These are phyloP conservation scores for Cuculus canorus DNA, from an alignment of 2,797 vertebrate genomes.

Conservation along the genomic window DNA sequence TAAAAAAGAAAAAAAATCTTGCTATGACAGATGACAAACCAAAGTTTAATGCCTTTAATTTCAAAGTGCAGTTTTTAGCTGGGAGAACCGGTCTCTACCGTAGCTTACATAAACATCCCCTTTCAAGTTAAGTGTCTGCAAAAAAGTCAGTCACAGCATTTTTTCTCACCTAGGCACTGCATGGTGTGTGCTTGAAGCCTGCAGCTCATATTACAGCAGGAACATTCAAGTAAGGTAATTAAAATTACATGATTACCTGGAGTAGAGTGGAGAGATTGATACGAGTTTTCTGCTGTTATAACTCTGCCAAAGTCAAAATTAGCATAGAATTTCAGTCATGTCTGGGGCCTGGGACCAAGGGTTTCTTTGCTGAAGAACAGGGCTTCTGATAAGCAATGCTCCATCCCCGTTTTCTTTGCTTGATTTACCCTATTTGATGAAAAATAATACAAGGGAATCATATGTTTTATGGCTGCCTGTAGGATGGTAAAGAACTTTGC, in stretches of 20 bases:
- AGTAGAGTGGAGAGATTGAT: background rate
- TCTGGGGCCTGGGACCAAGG: background rate
- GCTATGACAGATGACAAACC: background rate
- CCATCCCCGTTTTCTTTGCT: background rate
- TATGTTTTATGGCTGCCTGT: background rate
- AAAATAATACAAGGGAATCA: background rate
- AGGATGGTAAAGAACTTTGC: background rate
- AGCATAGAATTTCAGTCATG: background rate
- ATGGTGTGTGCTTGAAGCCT: background rate
- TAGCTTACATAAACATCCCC: background rate
- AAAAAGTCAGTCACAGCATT: background rate
- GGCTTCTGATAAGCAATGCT: background rate
- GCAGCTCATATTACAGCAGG: background rate
- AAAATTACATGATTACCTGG: background rate
- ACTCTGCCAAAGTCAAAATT: background rate
- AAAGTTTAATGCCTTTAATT: conserved; percentile 2
- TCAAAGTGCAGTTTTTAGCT: background rate
- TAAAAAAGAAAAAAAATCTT: background rate
- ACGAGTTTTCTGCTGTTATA: background rate
- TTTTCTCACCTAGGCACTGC: background rate
- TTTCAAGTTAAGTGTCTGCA: background rate
- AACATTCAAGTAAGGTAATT: background rate
- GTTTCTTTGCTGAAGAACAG: background rate
- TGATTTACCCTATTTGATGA: background rate
- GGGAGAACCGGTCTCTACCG: background rate